Evolutionary conservation across 2,888 invertebrate species (phyloP).

Genomic region (Dione vanillae): DNA sequence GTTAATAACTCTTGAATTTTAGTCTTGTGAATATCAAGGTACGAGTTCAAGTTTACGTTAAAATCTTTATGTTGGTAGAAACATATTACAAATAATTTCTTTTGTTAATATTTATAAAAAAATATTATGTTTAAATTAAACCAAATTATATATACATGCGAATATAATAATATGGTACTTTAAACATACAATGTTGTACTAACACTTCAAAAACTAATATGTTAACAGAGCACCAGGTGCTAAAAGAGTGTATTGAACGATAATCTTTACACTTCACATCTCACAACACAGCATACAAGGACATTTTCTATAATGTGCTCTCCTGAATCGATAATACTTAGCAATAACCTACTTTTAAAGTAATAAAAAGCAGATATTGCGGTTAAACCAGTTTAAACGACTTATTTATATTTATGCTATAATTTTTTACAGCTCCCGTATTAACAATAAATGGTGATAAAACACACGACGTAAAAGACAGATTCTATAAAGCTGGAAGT

Average conservation of each 20-base stretch:
- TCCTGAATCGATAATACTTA: slow-evolving; percentile 19
- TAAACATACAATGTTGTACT: background rate
- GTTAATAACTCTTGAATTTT: too few relatives aligned
- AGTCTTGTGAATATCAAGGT: too few relatives aligned
- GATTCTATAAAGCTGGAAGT: slow-evolving; percentile 90
- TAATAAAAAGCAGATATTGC: slow-evolving; percentile 26
- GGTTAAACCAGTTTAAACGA: slow-evolving; percentile 27
- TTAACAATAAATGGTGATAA: slow-evolving; percentile 89
- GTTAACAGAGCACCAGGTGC: slow-evolving; percentile 13
- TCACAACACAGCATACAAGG: background rate
- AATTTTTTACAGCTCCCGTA: slow-evolving; percentile 85
- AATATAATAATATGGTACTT: too few relatives aligned
- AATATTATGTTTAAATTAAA: too few relatives aligned
- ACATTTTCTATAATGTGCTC: background rate
- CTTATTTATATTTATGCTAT: slow-evolving; percentile 39
- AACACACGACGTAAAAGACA: slow-evolving; percentile 87
- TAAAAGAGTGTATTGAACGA: slow-evolving; percentile 13
- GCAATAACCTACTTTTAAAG: slow-evolving; percentile 6
- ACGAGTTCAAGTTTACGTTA: too few relatives aligned
- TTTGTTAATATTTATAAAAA: too few relatives aligned
- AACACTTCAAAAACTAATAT: background rate
- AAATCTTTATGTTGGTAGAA: too few relatives aligned
- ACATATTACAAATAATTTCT: too few relatives aligned
- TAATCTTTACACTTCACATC: slow-evolving; percentile 10
- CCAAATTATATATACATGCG: too few relatives aligned